Percentiles rank a stretch among this genome's conserved stretches.
Conservation (phyloP, 2,797 vertebrate species). For the Bufotes viridis region DNA sequence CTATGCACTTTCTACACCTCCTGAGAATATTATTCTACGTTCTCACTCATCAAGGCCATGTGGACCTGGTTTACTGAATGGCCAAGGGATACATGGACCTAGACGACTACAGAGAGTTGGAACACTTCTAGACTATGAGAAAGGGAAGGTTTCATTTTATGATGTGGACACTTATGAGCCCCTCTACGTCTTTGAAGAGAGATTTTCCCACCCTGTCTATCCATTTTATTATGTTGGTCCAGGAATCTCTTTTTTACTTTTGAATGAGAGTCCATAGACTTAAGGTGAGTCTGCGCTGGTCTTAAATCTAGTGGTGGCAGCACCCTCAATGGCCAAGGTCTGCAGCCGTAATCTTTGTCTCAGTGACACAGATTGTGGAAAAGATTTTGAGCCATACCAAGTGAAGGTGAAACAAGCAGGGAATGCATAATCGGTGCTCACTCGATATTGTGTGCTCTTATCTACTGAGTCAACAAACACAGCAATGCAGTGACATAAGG, state of each 20-base stretch:
- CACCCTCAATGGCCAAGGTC: neutral
- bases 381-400: neutral
- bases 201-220: neutral
- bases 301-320: neutral
- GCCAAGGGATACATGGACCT: neutral
- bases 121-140: constrained; percentile 35
- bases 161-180: constrained; percentile 28
- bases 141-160: constrained; percentile 32
- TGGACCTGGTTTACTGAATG: neutral
- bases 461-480: neutral
- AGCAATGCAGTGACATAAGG: neutral
- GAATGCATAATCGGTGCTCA: neutral
- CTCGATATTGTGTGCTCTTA: neutral
- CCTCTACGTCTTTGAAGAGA: neutral
- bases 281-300: too few relatives aligned
- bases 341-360: neutral
- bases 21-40: neutral
- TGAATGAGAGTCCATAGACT: neutral
- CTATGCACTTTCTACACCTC: constrained; percentile 22
- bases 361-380: neutral
- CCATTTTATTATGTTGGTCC: constrained; percentile 56
- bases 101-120: constrained; percentile 24
- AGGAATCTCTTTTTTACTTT: constrained; percentile 39
- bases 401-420: neutral
- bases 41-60: neutral